Evolutionary conservation across 2,888 invertebrate species (phyloP).

Genomic region (Cheilosia vulpina): DNA sequence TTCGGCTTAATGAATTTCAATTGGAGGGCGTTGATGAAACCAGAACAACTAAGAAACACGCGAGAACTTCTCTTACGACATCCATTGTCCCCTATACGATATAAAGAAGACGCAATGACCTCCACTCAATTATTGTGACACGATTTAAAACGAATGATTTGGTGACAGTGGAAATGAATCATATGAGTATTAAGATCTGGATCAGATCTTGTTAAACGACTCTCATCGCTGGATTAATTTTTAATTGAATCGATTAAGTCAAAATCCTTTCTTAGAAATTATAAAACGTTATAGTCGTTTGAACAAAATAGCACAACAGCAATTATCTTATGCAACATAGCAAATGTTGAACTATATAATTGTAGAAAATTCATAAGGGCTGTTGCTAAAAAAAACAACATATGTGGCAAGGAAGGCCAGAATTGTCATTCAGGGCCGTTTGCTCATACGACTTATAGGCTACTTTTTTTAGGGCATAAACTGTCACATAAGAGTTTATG

Average conservation of each 20-base stretch:
- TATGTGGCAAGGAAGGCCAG: too few relatives aligned
- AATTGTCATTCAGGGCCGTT: too few relatives aligned
- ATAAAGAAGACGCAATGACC: constrained; percentile 43
- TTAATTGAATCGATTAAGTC: neutral
- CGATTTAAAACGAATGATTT: constrained; percentile 26
- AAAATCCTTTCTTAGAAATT: too few relatives aligned
- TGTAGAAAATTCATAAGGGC: too few relatives aligned
- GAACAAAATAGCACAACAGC: too few relatives aligned
- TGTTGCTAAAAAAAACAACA: too few relatives aligned
- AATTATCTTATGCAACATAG: too few relatives aligned
- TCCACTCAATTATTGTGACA: constrained; percentile 56
- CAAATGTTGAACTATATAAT: too few relatives aligned
- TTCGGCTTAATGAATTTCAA: constrained; percentile 67
- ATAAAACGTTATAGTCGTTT: too few relatives aligned
- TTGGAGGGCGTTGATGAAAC: constrained; percentile 67
- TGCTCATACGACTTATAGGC: too few relatives aligned
- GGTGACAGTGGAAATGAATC: constrained; percentile 9
- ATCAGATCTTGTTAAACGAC: constrained; percentile 5
- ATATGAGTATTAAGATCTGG: neutral
- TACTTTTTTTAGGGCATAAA: too few relatives aligned
- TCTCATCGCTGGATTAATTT: neutral
- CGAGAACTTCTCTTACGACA: constrained; percentile 45
- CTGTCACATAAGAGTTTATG: too few relatives aligned
- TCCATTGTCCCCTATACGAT: constrained; percentile 20
- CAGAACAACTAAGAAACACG: constrained; percentile 25